Conservation (phyloP, 2,888 invertebrate genomes). For the Chorisops tibialis region DNA sequence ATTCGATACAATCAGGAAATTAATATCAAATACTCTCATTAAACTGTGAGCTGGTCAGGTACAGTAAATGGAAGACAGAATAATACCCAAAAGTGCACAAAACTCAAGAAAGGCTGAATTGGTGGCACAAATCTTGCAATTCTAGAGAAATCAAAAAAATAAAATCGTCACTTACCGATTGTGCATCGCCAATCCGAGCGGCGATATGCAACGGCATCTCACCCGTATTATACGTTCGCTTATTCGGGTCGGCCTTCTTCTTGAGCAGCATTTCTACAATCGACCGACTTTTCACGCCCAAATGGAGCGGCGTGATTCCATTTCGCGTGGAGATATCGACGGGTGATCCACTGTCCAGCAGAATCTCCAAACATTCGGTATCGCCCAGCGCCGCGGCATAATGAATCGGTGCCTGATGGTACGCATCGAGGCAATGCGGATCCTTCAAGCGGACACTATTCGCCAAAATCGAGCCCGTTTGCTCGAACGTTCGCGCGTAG, state of each 20-base stretch:
- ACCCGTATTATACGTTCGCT: slow-evolving; percentile 58
- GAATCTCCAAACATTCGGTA: slow-evolving; percentile 58
- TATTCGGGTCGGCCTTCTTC: slow-evolving; percentile 60
- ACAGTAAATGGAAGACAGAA: neutral
- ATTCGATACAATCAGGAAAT: too few relatives aligned
- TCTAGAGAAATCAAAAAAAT: neutral
- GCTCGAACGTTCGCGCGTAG: slow-evolving; percentile 72
- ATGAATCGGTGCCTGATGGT: slow-evolving; percentile 62
- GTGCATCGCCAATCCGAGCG: slow-evolving; percentile 57
- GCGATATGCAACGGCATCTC: slow-evolving; percentile 64
- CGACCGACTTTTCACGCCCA: slow-evolving; percentile 61
- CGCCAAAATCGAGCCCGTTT: slow-evolving; percentile 59
- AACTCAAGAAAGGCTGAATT: neutral
- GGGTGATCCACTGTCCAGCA: slow-evolving; percentile 60
- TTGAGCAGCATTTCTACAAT: slow-evolving; percentile 58
- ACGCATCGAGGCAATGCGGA: slow-evolving; percentile 46
- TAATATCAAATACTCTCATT: too few relatives aligned
- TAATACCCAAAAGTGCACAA: too few relatives aligned
- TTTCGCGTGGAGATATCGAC: slow-evolving; percentile 64
- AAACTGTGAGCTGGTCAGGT: too few relatives aligned
- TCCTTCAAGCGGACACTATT: slow-evolving; percentile 50
- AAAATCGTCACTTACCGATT: slow-evolving; percentile 50
- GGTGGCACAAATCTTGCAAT: too few relatives aligned
- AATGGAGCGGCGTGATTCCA: slow-evolving; percentile 66
- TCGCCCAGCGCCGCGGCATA: slow-evolving; percentile 70